Percentiles rank a stretch among this genome's conserved stretches.
Evolutionary conservation across 2,797 vertebrate genomes (phyloP).

Genomic region (Chaenodraco wilsoni): DNA sequence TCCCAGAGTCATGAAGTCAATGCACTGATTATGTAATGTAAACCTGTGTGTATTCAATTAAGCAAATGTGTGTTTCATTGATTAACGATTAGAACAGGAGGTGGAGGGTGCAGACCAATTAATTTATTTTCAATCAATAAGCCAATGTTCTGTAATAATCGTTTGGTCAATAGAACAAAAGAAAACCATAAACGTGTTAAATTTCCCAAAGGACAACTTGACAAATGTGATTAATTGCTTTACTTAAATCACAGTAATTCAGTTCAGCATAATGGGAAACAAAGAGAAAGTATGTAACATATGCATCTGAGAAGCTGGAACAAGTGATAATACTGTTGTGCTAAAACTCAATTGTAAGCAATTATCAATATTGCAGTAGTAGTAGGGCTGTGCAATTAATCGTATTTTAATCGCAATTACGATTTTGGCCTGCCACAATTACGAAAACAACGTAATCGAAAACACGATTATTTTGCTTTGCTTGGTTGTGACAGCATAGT

Average conservation of each 20-base stretch:
- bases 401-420: no score
- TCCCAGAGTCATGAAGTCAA: not conserved
- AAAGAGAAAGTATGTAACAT: no score
- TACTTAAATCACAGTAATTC: not conserved
- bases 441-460: no score
- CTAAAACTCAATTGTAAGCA: no score
- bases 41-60: no score
- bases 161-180: not conserved
- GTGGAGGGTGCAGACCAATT: not conserved
- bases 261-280: not conserved
- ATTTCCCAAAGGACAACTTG: not conserved
- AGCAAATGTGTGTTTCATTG: not conserved
- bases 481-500: no score
- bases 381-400: no score
- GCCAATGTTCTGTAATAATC: not conserved
- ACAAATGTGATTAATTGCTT: not conserved
- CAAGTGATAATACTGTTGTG: no score
- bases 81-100: not conserved
- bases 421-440: no score
- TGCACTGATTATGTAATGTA: not conserved
- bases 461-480: no score
- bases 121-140: not conserved
- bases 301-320: not conserved
- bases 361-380: not conserved
- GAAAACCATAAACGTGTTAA: not conserved